Conservation (phyloP, 2,113 vertebrate genomes). For the Kryptolebias marmoratus region DNA sequence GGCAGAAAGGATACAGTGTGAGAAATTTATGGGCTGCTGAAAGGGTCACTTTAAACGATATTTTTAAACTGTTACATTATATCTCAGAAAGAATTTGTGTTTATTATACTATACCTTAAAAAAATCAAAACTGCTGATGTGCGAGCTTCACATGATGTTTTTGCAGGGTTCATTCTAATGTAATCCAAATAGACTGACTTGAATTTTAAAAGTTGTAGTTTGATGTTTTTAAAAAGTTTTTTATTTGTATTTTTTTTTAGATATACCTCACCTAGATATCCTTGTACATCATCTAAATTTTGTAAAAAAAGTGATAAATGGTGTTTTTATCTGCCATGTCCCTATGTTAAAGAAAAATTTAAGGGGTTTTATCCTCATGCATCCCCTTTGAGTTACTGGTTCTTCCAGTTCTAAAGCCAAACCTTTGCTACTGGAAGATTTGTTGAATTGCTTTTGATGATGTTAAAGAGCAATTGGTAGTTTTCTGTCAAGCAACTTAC, state of each 20-base stretch:
- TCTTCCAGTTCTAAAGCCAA: too few relatives aligned
- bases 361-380: too few relatives aligned
- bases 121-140: not conserved
- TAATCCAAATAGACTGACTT: not conserved
- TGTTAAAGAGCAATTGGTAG: too few relatives aligned
- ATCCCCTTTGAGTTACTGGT: too few relatives aligned
- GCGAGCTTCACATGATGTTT: not conserved
- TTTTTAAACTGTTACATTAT: conserved; percentile 42
- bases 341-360: too few relatives aligned
- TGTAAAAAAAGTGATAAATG: too few relatives aligned
- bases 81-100: conserved; percentile 30
- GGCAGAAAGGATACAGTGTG: conserved; percentile 31
- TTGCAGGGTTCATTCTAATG: not conserved
- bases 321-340: too few relatives aligned
- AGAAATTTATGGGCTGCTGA: conserved; percentile 52
- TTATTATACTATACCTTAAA: conserved; percentile 8
- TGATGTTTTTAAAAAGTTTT: not conserved
- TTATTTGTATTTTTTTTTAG: not conserved
- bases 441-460: too few relatives aligned
- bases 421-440: too few relatives aligned
- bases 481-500: too few relatives aligned
- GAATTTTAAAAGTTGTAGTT: not conserved
- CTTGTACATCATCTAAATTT: too few relatives aligned
- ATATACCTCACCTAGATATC: too few relatives aligned
- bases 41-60: conserved; percentile 56